Base-by-base conservation (phyloP, 2,888 invertebrate species). In the Argynnis bischoffii region DNA sequence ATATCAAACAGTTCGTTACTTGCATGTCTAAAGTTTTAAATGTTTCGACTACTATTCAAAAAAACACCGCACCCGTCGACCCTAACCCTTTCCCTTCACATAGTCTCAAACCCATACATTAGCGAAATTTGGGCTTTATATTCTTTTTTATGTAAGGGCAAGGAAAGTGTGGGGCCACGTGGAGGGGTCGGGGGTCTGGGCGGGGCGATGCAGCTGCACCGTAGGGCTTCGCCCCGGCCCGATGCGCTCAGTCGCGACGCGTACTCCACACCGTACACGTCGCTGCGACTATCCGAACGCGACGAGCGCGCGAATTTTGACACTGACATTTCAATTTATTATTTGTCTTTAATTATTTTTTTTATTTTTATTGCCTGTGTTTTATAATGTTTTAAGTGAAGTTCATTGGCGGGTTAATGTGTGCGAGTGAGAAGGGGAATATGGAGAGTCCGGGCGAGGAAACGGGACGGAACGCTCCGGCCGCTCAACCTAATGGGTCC, bases 391-490 rank as follows among this genome's bases (percentile, higher is more conserved):
- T 65, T 61, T 72, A 70, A 60, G 85, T 88, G 86, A 85, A 87
- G 85, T 87, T 89, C 78, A 80, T 88, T 88, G 85, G 86, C 86
- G 88, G 85, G 85, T 85, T 90, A 85, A 92, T 92, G 92, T 92
- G 92, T 89, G 87, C 82, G 83, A 89, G 88, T 83, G 91, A 89
- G 85, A 88, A 84, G 84, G 86, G 81, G 71, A 85, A 83, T 76
- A 92, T 92, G 92, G 92, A 92, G 84, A 90, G 90, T 76, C 86
- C 90, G 82, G 88, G 89, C 67, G 92, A 90, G 87, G 92, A 93
- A 84, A 82, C 88, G 86, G 92, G 89, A 85, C 88, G 92, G 80
- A 84, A 77, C 70, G 84, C 84, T 81, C 86, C 89, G 81, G 83
- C 90, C 72, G 88, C 89, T 77, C 89, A 92, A 72, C 87, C 92